A percentile compares a stretch with the other conserved stretches of the same genome.
These are phyloP conservation scores for Sminthurinus aureus DNA, from an alignment of 2,888 invertebrate genomes.

Conservation along the genomic window DNA sequence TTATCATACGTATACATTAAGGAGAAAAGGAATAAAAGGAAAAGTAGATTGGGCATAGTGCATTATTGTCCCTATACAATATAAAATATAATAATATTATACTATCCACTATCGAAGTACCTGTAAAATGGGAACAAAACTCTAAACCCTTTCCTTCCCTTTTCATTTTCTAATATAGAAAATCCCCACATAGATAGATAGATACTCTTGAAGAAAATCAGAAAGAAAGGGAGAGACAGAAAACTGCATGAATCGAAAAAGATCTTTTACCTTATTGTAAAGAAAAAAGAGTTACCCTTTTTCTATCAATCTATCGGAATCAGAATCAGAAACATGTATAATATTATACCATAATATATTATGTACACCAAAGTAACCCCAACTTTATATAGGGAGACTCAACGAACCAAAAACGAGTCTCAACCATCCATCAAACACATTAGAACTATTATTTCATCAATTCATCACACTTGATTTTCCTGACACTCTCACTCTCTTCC, in stretches of 20 bases:
- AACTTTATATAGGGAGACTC: too few species aligned
- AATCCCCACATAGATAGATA: not conserved
- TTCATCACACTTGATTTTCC: constrained; percentile 37
- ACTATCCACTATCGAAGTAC: not conserved
- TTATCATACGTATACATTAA: too few species aligned
- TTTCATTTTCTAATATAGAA: not conserved
- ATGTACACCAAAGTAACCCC: too few species aligned
- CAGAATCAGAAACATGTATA: not conserved
- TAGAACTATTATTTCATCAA: constrained; percentile 23
- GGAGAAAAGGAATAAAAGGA: not conserved
- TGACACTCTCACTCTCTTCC: constrained; percentile 13
- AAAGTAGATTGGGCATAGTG: constrained; percentile 9
- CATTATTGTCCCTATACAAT: not conserved
- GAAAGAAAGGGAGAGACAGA: not conserved
- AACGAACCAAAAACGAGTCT: constrained; percentile 3
- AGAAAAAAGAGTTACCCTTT: not conserved
- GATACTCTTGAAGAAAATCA: not conserved
- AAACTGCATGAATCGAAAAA: not conserved
- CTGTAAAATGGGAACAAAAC: not conserved
- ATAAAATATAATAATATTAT: too few species aligned
- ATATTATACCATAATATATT: too few species aligned
- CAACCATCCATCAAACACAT: constrained; percentile 35
- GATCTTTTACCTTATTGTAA: not conserved
- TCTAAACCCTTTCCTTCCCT: not conserved
- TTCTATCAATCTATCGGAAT: not conserved